A percentile compares a stretch with the other conserved stretches of the same genome.
Conservation (phyloP, 2,113 vertebrate species). For the Mus spicilegus region DNA sequence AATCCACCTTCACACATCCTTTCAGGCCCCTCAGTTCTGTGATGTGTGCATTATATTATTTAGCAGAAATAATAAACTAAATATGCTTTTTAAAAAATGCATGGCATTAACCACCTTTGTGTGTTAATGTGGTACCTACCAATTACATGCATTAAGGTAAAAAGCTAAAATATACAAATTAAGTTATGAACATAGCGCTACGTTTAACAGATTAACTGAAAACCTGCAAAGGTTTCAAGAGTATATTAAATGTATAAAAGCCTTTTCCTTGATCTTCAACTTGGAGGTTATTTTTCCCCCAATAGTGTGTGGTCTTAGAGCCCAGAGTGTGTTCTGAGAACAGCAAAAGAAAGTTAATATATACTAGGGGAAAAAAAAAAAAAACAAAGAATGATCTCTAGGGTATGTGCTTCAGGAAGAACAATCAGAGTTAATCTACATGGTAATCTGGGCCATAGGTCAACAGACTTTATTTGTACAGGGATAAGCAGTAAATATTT, state of each 20-base stretch:
- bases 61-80: slow-evolving; percentile 80
- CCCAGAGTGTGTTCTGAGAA: slow-evolving; percentile 18
- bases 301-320: slow-evolving; percentile 38
- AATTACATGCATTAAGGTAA: slow-evolving; percentile 82
- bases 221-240: slow-evolving; percentile 78
- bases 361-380: neutral
- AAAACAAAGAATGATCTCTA: neutral
- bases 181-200: slow-evolving; percentile 81
- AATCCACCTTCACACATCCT: slow-evolving; percentile 70
- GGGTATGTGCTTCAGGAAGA: neutral
- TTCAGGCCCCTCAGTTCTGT: slow-evolving; percentile 67
- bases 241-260: slow-evolving; percentile 74
- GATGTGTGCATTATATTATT: slow-evolving; percentile 80
- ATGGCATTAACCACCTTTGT: slow-evolving; percentile 78
- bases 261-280: slow-evolving; percentile 70
- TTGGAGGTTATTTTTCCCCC: slow-evolving; percentile 17
- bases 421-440: neutral
- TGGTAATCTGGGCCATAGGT: neutral
- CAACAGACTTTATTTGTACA: neutral
- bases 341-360: slow-evolving; percentile 23
- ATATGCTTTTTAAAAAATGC: slow-evolving; percentile 66
- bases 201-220: slow-evolving; percentile 83
- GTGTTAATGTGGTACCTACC: slow-evolving; percentile 79
- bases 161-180: slow-evolving; percentile 84
- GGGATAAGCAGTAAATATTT: slow-evolving; percentile 15